These are phyloP conservation scores for Arctopsyche grandis DNA, from an alignment of 1,140 invertebrate species.

Conservation along the genomic window DNA sequence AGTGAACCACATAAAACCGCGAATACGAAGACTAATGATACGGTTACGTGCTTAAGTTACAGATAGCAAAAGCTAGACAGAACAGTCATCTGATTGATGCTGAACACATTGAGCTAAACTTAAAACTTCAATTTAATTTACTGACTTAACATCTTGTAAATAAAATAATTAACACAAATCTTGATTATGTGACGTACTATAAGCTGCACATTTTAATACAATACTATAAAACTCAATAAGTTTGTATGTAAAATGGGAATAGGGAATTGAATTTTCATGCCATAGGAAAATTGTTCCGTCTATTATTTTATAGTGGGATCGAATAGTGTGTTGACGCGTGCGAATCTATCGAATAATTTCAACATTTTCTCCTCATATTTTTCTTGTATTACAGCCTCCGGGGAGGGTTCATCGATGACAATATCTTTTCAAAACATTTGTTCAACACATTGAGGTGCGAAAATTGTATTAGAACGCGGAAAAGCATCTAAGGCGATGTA, in stretches of 20 bases:
- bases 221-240: no score
- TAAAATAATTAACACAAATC: background rate
- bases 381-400: background rate
- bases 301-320: no score
- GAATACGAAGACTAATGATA: conserved; percentile 31
- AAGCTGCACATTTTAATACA: no score
- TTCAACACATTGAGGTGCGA: background rate
- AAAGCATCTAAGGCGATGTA: background rate
- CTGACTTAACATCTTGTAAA: background rate
- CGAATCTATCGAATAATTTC: background rate
- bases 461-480: conserved; percentile 14
- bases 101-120: background rate
- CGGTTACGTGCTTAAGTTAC: conserved; percentile 18
- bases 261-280: no score
- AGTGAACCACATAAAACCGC: background rate
- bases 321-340: no score
- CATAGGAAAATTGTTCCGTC: no score
- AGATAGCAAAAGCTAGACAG: background rate
- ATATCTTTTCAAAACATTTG: conserved; percentile 32
- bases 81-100: background rate
- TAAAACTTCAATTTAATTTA: background rate
- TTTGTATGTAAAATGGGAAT: no score
- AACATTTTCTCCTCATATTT: background rate
- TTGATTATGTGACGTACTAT: conserved; percentile 5
- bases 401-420: background rate